Evolutionary conservation across 2,797 vertebrate species (phyloP).

Genomic region (Sus cebifrons): DNA sequence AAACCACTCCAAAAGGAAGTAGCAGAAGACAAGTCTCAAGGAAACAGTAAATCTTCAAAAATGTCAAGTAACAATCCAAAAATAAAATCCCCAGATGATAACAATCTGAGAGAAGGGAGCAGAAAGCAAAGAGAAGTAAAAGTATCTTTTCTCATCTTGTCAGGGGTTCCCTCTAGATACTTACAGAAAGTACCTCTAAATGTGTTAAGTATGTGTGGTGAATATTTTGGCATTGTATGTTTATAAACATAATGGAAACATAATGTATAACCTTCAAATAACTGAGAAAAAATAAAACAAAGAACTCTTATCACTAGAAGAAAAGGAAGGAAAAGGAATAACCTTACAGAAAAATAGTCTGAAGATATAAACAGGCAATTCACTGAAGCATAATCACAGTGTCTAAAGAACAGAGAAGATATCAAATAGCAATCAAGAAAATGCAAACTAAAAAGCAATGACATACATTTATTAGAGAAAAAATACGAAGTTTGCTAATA

Average conservation of each 20-base stretch:
- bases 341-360: background rate
- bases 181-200: conserved; percentile 32
- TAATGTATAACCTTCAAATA: conserved; percentile 38
- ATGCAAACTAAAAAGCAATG: background rate
- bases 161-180: background rate
- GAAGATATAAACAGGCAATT: background rate
- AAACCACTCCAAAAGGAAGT: background rate
- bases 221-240: background rate
- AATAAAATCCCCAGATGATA: conserved; percentile 20
- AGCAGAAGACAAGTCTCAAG: background rate
- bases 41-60: background rate
- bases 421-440: background rate
- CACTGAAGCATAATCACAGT: background rate
- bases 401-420: background rate
- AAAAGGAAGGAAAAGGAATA: conserved; percentile 40
- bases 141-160: background rate
- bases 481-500: conserved; percentile 9
- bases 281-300: conserved; percentile 26
- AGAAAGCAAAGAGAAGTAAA: background rate
- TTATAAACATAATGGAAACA: background rate
- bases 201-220: background rate
- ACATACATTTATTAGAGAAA: conserved; percentile 15
- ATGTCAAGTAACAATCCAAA: background rate
- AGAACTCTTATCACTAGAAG: background rate
- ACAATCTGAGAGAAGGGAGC: background rate